Evolutionary conservation across 2,113 vertebrate genomes (phyloP).

Genomic region (Vulpes vulpes): DNA sequence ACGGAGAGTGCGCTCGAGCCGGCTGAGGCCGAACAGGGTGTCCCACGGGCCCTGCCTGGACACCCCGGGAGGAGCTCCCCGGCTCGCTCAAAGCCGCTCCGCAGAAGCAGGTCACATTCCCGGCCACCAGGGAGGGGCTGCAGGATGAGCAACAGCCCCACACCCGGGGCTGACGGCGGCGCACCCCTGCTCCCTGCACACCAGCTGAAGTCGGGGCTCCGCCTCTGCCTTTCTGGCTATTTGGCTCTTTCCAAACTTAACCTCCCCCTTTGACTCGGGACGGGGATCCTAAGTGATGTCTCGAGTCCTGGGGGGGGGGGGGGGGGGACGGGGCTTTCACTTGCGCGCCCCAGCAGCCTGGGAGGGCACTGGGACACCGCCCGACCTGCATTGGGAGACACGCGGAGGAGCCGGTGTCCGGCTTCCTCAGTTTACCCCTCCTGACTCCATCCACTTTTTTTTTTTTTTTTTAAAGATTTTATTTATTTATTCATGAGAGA

Average conservation of each 20-base stretch:
- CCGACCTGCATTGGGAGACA: neutral
- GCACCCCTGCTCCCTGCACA: neutral
- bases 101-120: neutral
- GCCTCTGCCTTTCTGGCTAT: neutral
- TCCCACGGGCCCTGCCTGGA: neutral
- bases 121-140: neutral
- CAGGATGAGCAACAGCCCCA: neutral
- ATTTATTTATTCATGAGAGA: no score
- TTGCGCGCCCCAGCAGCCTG: neutral
- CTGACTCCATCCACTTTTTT: neutral
- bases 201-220: neutral
- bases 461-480: no score
- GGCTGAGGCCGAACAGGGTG: neutral
- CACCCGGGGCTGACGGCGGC: no score
- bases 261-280: neutral
- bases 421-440: neutral
- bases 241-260: neutral
- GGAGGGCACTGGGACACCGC: neutral
- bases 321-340: neutral
- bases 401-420: accelerated
- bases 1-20: neutral
- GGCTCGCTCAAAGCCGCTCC: neutral
- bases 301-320: neutral
- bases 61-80: neutral
- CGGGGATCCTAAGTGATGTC: neutral